Evolutionary conservation across 1,140 invertebrate genomes (phyloP).

Genomic region (Sweltsa coloradensis): DNA sequence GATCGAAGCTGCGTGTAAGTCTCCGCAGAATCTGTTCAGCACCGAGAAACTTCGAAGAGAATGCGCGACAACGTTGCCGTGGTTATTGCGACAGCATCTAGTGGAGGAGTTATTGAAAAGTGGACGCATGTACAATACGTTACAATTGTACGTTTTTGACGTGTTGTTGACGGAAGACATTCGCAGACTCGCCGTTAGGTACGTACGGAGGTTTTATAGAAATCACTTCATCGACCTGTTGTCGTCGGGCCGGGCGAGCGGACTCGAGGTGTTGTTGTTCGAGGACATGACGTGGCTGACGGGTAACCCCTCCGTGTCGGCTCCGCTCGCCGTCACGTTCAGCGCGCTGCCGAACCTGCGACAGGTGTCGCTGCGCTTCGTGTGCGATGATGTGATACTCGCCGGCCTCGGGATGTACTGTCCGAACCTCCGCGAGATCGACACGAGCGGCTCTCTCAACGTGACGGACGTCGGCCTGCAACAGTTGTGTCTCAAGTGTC

Average conservation of each 20-base stretch:
- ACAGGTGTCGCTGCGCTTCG: conserved; percentile 10
- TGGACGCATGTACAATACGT: conserved; percentile 8
- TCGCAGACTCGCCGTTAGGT: conserved; percentile 6
- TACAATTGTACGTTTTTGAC: conserved; percentile 10
- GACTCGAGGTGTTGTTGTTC: conserved; percentile 7
- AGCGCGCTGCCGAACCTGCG: conserved; percentile 5
- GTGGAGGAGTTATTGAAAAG: conserved; percentile 10
- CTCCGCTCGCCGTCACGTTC: conserved; percentile 5
- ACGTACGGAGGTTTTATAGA: conserved; percentile 12
- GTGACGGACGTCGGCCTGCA: conserved; percentile 11
- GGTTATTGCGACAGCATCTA: conserved; percentile 10
- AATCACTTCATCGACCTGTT: conserved; percentile 6
- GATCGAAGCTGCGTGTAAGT: conserved; percentile 4
- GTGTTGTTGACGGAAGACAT: conserved; percentile 9
- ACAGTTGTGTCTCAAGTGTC: conserved; percentile 4
- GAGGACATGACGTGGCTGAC: conserved; percentile 13
- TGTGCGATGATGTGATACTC: conserved; percentile 13
- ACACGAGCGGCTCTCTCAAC: conserved; percentile 9
- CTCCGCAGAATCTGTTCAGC: neutral
- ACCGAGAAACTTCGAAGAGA: neutral
- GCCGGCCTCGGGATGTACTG: conserved; percentile 11
- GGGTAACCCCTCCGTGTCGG: conserved; percentile 7
- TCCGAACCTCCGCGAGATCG: conserved; percentile 11
- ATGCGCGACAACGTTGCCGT: conserved; percentile 4
- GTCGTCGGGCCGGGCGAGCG: conserved; percentile 3